Evolutionary conservation across 2,888 invertebrate species (phyloP), one percentile per base, ranked within the genome.

Genomic region (Coecobrya sp.): DNA sequence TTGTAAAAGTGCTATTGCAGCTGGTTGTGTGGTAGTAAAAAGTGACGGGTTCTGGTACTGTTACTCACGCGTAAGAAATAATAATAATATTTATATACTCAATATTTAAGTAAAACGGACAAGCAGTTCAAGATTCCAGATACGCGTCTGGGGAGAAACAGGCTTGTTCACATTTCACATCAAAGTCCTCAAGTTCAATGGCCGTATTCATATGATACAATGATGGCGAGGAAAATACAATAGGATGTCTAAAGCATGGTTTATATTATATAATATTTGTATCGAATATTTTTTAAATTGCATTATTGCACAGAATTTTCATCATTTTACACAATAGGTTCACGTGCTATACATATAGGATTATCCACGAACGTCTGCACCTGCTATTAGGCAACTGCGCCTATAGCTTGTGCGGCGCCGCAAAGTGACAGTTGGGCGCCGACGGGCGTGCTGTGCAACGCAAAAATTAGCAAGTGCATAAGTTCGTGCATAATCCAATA

Each of bases 1-100:
- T 25, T 25, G 22, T 45, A 76, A 76, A 76, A 76, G 42, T 76
- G 13, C 30, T 65, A 25, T 27, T 76, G 22, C 45, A 76, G 42
- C 76, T 45, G 76, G 45, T 49, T 68, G 30, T 25, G 10, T 45
- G n/a, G 76, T 76, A 76, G 45, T 76, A 73, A 76, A 76, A 76
- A 22, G 16, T 16, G 27, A 68, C 68, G 25, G 68, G 36, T 36
- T 10, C 65, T 65, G 27, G n/a, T 11, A 4, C 36, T 36, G 36
- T 25, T 65, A 1, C 27, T 68, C 30, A 36, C 65, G 65, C 25
- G 13, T 25, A 22, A 11, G 7, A 59, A n/a, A 19, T 59, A 59
- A 25, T 59, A 59, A 25, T 27, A 65, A 27, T 65, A 27, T 36
- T 36, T 36, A 36, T 36, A 65, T 13, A 11, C 27, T 68, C 30